Evolutionary conservation across 2,113 vertebrate genomes (phyloP), one percentile per base, ranked within the genome.

Genomic region (Genyomyrus donnyi): DNA sequence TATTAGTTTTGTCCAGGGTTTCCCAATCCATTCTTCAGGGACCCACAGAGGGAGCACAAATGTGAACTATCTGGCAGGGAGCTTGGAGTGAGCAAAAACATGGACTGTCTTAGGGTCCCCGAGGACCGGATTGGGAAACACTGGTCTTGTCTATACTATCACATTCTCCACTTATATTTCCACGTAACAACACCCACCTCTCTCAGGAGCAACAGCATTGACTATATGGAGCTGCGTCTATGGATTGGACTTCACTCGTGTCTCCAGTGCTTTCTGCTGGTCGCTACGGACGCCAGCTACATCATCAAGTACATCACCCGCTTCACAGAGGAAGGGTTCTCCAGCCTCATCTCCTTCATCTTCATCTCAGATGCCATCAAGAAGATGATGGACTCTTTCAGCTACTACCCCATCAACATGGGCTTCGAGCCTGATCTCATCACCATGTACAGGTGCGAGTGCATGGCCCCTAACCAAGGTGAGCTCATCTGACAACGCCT

Each of bases 361-460:
- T 98, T 98, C 94, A 98, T 98, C 94, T 98, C 97, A 0, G 97
- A 98, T 0, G 97, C 97, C 92, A 96, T 98, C 93, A 98, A 97
- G 94, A 98, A 98, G 93, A 97, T 98, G 97, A 96, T 97, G 0
- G 95, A 96, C 24, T 94, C 97, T 94, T 98, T 99, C 92, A 97
- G 95, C 56, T 98, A 98, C 91, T 99, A 99, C 89, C 98, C 98
- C 93, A 98, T 99, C 96, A 98, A 99, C 93, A 95, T 94, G 0
- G 96, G 97, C 95, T 99, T 98, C 95, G 97, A 97, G 88, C 97
- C 98, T 0, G 97, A 99, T 95, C 97, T 97, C 1, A 96, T 99
- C 93, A 99, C 98, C 56, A 93, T 96, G 87, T 99, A 98, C 96
- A 98, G 96, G 93, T 99, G 98, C 91, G 97, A 99, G 92, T 99